Conservation (phyloP, 2,888 invertebrate genomes). For the Clanis bilineata region DNA sequence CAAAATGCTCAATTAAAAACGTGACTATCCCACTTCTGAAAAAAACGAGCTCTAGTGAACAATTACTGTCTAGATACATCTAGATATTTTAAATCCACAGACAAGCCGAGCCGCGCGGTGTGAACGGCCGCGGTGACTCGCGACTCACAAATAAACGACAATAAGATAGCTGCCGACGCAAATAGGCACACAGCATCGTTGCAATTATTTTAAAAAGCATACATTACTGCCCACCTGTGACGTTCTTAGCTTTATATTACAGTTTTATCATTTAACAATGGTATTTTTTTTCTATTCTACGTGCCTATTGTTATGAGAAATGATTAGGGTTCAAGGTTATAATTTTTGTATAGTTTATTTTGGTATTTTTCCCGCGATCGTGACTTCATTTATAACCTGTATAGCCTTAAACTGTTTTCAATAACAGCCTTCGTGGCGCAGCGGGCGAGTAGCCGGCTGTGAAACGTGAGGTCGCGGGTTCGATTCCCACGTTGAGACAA, state of each 20-base stretch:
- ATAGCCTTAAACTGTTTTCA: too few relatives aligned
- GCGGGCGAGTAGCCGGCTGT: too few relatives aligned
- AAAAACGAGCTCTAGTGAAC: background rate
- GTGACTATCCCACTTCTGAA: background rate
- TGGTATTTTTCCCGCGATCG: too few relatives aligned
- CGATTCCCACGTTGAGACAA: too few relatives aligned
- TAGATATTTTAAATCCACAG: background rate
- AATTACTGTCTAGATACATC: background rate
- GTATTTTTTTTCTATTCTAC: background rate
- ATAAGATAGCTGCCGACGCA: slow-evolving; percentile 43
- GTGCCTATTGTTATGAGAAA: background rate
- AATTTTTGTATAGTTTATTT: too few relatives aligned
- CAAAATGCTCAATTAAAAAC: background rate
- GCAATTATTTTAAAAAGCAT: slow-evolving; percentile 52
- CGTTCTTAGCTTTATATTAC: background rate
- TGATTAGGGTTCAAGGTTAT: background rate
- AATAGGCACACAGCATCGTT: slow-evolving; percentile 57
- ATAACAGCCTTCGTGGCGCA: too few relatives aligned
- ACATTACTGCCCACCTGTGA: background rate
- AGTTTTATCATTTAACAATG: background rate
- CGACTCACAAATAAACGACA: slow-evolving; percentile 74
- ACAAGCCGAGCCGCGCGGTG: slow-evolving; percentile 39
- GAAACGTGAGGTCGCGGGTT: too few relatives aligned
- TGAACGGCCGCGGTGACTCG: slow-evolving; percentile 74
- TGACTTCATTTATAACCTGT: too few relatives aligned